Base-by-base conservation (phyloP, 2,888 invertebrate genomes). In the Prionchulus punctatus region DNA sequence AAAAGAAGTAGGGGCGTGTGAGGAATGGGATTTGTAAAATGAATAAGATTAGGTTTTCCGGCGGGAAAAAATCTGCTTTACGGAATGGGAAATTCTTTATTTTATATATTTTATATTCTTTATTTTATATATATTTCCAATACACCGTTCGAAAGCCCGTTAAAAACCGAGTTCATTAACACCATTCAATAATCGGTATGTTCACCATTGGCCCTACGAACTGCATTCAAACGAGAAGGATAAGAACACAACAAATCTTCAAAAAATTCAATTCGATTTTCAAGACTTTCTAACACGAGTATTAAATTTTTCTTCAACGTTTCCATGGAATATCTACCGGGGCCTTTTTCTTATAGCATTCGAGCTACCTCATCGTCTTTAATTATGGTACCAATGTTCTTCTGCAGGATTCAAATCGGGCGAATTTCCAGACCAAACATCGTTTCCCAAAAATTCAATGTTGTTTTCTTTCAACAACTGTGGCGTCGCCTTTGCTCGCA, bases 341-440 rank as follows among this genome's bases (percentile, higher is more conserved):
- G 30, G 18, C 31, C 51, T 18, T 18, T 26, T 51, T 51, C 27
- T 26, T 12, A 12, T 4, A 51, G 21, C 51, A 51, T 51, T 51
- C 51, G 12, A 26, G 51, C 51, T 26, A 23, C 51, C 4, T 23
- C 27, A 23, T 31, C 31, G 21, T 51, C 51, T 21, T 51, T 51
- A n/a, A 51, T 7, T 7, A 51, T 51, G 30, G 51, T 27, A 18
- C 51, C 51, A 26, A 51, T 51, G n/a, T 31, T 7, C n/a, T 51
- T 51, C 51, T 23, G 51, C 51, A 21, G 15, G 27, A 21, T 51
- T 51, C 18, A 51, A 26, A 31, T 51, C 51, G 12, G 27, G 51
- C 31, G 51, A 51, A 26, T 26, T 51, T 51, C 51, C 30, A 26
- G 51, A 27, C 51, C 51, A 51, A 45, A 45, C 45, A 30, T 51